Evolutionary conservation across 2,113 vertebrate genomes (phyloP).

Genomic region (Rhagologus leucostigma): DNA sequence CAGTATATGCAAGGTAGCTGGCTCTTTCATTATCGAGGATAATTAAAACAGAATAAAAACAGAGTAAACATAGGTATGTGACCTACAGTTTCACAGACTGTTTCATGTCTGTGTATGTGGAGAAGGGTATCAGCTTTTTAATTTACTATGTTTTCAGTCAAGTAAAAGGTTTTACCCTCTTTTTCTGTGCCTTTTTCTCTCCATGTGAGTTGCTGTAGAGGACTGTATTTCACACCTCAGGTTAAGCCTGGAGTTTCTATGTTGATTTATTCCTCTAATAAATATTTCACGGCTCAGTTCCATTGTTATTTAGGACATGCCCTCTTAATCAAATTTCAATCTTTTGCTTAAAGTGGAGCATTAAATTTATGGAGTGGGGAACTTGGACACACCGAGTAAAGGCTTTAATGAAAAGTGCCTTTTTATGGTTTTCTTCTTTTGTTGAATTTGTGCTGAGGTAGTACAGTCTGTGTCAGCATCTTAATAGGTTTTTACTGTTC

Average conservation of each 20-base stretch:
- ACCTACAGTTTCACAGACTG: not conserved
- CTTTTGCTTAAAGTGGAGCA: not conserved
- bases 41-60: not conserved
- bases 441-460: not conserved
- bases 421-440: not conserved
- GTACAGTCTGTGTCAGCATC: not conserved
- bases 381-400: not conserved
- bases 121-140: not conserved
- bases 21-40: not conserved
- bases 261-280: conserved; percentile 18
- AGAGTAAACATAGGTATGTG: not conserved
- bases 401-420: not conserved
- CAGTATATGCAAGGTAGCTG: not conserved
- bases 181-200: not conserved
- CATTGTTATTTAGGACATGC: not conserved
- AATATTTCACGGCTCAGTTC: not conserved
- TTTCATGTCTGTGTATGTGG: not conserved
- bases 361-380: not conserved
- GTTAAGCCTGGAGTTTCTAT: not conserved
- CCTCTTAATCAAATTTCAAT: conserved; percentile 7
- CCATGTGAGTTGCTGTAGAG: not conserved
- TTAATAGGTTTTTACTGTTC: not conserved
- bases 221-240: not conserved
- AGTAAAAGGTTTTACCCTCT: not conserved
- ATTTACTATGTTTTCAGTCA: not conserved